A percentile compares a stretch with the other conserved stretches of the same genome.
Conservation (phyloP, 2,113 vertebrate genomes). For the Sinocyclocheilus grahami region DNA sequence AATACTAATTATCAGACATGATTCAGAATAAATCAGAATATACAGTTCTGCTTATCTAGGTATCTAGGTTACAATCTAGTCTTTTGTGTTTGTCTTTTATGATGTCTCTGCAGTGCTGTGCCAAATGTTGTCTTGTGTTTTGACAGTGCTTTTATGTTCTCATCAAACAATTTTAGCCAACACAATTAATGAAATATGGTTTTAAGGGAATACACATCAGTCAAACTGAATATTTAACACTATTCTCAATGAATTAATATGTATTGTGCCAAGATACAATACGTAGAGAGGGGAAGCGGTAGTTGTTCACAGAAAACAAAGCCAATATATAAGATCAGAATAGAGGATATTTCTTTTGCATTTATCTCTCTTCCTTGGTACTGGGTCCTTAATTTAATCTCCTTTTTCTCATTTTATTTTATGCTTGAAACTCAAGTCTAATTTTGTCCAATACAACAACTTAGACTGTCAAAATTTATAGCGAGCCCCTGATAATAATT, state of each 20-base stretch:
- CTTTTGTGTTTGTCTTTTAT: slow-evolving; percentile 1
- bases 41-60: neutral
- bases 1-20: neutral
- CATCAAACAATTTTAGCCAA: neutral
- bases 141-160: neutral
- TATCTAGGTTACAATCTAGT: slow-evolving; percentile 1
- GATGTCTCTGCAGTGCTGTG: slow-evolving; percentile 1
- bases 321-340: neutral
- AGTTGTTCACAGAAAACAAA: neutral
- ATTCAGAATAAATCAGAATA: slow-evolving; percentile 2
- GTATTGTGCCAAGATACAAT: slow-evolving; percentile 1
- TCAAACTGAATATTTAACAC: neutral
- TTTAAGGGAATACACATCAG: neutral
- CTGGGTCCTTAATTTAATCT: slow-evolving; percentile 17
- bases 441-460: neutral
- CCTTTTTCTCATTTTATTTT: neutral
- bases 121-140: neutral
- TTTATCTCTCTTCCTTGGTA: neutral
- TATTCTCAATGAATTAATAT: neutral
- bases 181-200: neutral
- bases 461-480: neutral
- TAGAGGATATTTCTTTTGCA: neutral
- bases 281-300: neutral
- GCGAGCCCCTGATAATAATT: neutral
- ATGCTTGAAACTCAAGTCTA: slow-evolving; percentile 20